These are phyloP conservation scores for Zoanthus solanderi DNA, from an alignment of 92 coral and sea anemone species.

Conservation along the genomic window DNA sequence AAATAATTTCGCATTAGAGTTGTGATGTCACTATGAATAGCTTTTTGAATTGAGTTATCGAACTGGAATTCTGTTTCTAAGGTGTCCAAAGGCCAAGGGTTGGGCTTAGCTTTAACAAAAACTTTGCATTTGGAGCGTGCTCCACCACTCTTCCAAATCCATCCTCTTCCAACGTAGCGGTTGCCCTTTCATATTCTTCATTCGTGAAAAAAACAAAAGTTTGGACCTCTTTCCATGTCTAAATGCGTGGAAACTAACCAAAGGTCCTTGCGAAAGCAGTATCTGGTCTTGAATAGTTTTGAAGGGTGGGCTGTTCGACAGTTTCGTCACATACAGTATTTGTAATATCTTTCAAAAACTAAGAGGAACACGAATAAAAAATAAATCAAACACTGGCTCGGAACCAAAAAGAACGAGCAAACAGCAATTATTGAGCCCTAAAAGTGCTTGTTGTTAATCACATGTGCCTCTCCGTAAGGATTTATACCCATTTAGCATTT, in stretches of 20 bases:
- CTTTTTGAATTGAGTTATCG: neutral
- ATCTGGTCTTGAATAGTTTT: neutral
- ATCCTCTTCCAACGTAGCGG: neutral
- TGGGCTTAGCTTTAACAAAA: neutral
- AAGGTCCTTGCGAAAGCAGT: neutral
- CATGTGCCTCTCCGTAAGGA: no score
- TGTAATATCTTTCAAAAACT: slow-evolving; percentile 3
- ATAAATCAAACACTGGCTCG: no score
- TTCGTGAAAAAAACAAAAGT: no score
- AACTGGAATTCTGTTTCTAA: neutral
- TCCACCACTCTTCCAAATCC: neutral
- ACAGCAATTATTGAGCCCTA: no score
- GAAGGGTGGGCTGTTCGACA: neutral
- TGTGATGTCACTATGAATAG: neutral
- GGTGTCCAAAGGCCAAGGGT: neutral
- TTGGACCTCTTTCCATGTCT: neutral
- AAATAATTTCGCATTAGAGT: neutral
- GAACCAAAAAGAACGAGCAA: no score
- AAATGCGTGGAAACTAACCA: neutral
- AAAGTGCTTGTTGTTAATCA: no score
- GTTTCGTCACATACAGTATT: slow-evolving; percentile 19
- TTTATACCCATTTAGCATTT: no score
- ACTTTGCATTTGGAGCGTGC: neutral
- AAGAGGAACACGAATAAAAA: neutral
- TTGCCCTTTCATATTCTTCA: neutral